Evolutionary conservation across 2,113 vertebrate genomes (phyloP), one percentile per base, ranked within the genome.

Genomic region (Nibea coibor): DNA sequence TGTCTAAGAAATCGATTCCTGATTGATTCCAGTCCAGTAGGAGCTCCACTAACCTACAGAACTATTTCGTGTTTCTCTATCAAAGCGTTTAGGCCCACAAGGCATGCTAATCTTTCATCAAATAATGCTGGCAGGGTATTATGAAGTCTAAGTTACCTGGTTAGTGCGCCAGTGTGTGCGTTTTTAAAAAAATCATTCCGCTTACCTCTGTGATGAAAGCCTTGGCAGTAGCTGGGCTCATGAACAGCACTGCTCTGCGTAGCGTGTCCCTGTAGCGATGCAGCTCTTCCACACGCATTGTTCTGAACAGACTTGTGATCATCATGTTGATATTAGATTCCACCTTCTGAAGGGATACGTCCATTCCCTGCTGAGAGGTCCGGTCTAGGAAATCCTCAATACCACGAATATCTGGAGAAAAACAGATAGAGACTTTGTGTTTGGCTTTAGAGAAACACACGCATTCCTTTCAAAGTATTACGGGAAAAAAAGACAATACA

Each of bases 281-380:
- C 86, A 98, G 91, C 90, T 99, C 98, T 79, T 99, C 98, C 91
- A 98, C 97, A 9, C 97, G 94, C 97, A 99, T 96, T 14, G 96
- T 97, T 61, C 97, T 95, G 92, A 99, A 99, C 90, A 99, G 96
- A 43, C 97, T 96, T 0, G 97, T 98, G 93, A 99, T 99, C 98
- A 99, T 99, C 94, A 97, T 98, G 92, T 99, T 99, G 90, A 99
- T 98, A 83, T 99, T 99, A 81, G 96, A 97, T 92, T 99, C 98
- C 80, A 99, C 98, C 89, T 99, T 99, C 93, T 99, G 98, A 80
- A 99, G 95, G n/a, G 98, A 98, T 61, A 99, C 97, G 56, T 99
- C 98, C 97, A 99, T 98, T 74, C 98, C 98, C 83, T 99, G 98
- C 91, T 99, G 98, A 82, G 98, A 99, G 0, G 97, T 96, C 94